Evolutionary conservation across 2,888 invertebrate genomes (phyloP).

Genomic region (Nomada hirtipes): DNA sequence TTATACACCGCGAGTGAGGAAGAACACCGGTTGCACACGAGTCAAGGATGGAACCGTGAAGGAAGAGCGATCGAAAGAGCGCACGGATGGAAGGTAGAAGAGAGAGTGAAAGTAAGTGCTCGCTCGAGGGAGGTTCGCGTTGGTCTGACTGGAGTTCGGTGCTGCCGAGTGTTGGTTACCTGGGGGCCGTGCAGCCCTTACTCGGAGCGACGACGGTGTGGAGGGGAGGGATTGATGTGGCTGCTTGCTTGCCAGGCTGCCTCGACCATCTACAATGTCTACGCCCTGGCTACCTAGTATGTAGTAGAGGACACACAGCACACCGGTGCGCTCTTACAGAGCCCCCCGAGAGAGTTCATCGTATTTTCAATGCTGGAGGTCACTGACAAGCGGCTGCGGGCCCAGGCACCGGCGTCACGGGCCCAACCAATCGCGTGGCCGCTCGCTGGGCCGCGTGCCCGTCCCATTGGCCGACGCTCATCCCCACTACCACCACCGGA

Average conservation of each 20-base stretch:
- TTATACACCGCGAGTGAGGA: constrained; percentile 42
- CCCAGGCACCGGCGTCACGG: constrained; percentile 82
- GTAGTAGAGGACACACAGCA: constrained; percentile 85
- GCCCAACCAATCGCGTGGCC: constrained; percentile 75
- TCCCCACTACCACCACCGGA: constrained; percentile 57
- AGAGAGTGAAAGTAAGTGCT: constrained; percentile 84
- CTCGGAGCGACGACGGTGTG: constrained; percentile 68
- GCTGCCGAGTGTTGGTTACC: constrained; percentile 81
- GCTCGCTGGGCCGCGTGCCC: constrained; percentile 75
- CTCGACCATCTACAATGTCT: constrained; percentile 78
- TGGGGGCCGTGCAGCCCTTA: constrained; percentile 82
- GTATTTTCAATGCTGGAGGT: constrained; percentile 93
- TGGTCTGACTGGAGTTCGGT: constrained; percentile 83
- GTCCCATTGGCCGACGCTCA: constrained; percentile 64
- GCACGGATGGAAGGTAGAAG: constrained; percentile 61
- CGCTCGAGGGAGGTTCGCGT: constrained; percentile 84
- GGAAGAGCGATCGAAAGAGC: constrained; percentile 42
- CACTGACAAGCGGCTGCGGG: constrained; percentile 89
- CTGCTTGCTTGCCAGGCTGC: constrained; percentile 67
- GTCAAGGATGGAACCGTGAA: constrained; percentile 26
- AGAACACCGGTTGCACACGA: constrained; percentile 13
- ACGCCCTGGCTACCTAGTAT: constrained; percentile 85
- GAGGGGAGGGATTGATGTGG: constrained; percentile 74
- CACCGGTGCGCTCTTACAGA: constrained; percentile 81
- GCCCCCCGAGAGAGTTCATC: constrained; percentile 88